A percentile compares a stretch with the other conserved stretches of the same genome.
Evolutionary conservation across 2,797 vertebrate species (phyloP).

Genomic region (Dryobates pubescens): DNA sequence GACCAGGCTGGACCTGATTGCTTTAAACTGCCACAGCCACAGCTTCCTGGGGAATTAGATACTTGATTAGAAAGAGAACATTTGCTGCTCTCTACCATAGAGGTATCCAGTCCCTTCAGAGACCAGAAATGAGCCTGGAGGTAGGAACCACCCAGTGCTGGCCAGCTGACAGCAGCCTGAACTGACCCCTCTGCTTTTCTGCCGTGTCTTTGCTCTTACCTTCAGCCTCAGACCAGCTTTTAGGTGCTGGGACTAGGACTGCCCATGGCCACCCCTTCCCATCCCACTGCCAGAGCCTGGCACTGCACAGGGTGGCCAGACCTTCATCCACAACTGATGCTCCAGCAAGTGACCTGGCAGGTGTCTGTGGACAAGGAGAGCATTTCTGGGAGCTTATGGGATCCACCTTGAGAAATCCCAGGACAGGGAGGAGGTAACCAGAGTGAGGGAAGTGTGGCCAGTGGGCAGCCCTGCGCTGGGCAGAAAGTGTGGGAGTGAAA

Average conservation of each 20-base stretch:
- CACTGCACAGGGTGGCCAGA: fast-evolving
- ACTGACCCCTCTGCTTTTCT: background rate
- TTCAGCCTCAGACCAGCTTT: background rate
- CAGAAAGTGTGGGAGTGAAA: background rate
- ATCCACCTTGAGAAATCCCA: background rate
- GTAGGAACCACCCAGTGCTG: fast-evolving
- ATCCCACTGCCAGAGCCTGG: background rate
- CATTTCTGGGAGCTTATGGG: background rate
- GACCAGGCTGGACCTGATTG: background rate
- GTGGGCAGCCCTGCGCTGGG: background rate
- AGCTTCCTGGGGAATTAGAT: background rate
- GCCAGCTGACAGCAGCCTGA: background rate
- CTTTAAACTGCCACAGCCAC: background rate
- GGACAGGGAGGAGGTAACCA: fast-evolving
- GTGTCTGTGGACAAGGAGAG: background rate
- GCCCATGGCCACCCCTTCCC: background rate
- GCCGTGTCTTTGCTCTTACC: background rate
- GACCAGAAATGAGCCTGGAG: background rate
- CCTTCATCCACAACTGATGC: background rate
- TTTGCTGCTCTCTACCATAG: background rate
- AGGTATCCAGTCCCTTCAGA: background rate
- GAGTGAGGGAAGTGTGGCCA: background rate
- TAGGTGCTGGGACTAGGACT: background rate
- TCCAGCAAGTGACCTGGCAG: background rate
- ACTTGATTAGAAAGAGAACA: background rate